Conservation (phyloP, 92 coral and sea anemone species). For the Pocillopora meandrina region DNA sequence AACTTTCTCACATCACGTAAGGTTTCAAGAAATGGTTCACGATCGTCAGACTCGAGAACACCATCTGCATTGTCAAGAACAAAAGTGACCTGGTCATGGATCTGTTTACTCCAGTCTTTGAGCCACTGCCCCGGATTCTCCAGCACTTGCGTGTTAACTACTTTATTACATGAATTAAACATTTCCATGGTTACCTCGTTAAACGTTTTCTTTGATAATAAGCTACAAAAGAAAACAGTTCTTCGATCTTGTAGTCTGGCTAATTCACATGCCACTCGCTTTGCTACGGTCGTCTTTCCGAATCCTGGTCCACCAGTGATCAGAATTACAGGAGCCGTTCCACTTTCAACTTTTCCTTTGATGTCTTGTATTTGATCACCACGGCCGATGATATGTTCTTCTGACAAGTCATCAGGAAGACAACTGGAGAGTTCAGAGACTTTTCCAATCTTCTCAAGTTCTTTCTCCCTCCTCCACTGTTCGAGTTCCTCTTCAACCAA, state of each 20-base stretch:
- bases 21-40: background rate
- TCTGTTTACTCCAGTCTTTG: conserved; percentile 11
- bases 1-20: background rate
- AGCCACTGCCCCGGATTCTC: conserved; percentile 24
- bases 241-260: background rate
- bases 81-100: background rate
- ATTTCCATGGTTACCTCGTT: background rate
- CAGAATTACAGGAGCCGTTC: background rate
- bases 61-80: conserved; percentile 24
- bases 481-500: too few species aligned
- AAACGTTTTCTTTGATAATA: background rate
- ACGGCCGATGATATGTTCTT: background rate
- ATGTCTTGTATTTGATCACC: background rate
- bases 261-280: conserved; percentile 26
- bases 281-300: conserved; percentile 52
- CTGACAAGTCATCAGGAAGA: too few species aligned
- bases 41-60: background rate
- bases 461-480: too few species aligned
- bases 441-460: too few species aligned
- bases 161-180: conserved; percentile 4
- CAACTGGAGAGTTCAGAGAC: too few species aligned
- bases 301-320: conserved; percentile 55
- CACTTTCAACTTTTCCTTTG: background rate
- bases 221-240: background rate
- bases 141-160: background rate